Evolutionary conservation across 1,140 invertebrate species (phyloP).

Genomic region (Maniola jurtina): DNA sequence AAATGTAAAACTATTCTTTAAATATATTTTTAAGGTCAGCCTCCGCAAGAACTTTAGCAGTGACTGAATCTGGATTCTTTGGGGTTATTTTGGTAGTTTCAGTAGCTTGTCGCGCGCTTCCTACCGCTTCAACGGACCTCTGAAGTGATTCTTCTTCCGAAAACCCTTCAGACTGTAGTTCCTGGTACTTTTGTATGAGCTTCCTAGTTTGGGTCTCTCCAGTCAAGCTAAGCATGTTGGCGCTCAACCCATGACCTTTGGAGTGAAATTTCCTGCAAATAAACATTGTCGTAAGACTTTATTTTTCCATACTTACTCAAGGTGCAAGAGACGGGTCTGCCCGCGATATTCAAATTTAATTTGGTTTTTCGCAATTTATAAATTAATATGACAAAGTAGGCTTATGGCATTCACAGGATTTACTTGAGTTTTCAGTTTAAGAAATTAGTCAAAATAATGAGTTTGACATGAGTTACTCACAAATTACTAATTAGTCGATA

Average conservation of each 20-base stretch:
- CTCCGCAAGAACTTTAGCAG: slow-evolving; percentile 52
- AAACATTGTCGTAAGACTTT: neutral
- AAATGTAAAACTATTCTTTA: slow-evolving; percentile 43
- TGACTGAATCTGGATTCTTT: slow-evolving; percentile 47
- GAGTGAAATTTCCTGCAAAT: slow-evolving; percentile 82
- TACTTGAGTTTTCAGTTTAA: too few species aligned
- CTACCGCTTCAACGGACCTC: slow-evolving; percentile 45
- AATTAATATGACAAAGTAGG: too few species aligned
- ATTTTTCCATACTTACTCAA: too few species aligned
- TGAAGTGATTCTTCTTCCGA: slow-evolving; percentile 73
- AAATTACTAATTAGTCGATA: too few species aligned
- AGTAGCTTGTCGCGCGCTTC: slow-evolving; percentile 39
- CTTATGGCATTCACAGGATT: too few species aligned
- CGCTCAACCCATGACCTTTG: slow-evolving; percentile 74
- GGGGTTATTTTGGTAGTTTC: slow-evolving; percentile 27
- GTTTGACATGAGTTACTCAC: too few species aligned
- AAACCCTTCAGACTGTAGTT: slow-evolving; percentile 75
- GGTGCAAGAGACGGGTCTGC: too few species aligned
- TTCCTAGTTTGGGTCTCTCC: slow-evolving; percentile 79
- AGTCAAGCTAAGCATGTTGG: slow-evolving; percentile 72
- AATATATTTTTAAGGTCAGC: slow-evolving; percentile 71
- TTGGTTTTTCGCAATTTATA: too few species aligned
- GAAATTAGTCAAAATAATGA: too few species aligned
- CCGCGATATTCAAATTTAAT: too few species aligned
- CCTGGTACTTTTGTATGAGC: slow-evolving; percentile 80